These are phyloP conservation scores for Enteromius unitaeniatus DNA, from an alignment of 2,797 vertebrate species.

Conservation along the genomic window DNA sequence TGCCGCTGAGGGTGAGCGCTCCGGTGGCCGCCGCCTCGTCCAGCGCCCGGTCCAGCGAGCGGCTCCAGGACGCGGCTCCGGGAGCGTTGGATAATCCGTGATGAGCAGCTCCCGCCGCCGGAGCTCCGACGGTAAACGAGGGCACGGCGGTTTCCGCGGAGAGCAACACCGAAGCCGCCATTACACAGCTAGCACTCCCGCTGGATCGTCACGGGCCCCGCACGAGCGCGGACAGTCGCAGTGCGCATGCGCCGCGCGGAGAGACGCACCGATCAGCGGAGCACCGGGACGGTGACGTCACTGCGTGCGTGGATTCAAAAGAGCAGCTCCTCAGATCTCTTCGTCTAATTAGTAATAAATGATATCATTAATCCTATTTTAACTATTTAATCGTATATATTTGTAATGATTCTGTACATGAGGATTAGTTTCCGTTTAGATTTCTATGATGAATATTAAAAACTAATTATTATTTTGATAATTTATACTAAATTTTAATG, in stretches of 20 bases:
- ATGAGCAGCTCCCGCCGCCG: conserved; percentile 61
- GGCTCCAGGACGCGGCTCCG: conserved; percentile 87
- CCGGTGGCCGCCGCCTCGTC: conserved; percentile 93
- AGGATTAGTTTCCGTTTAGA: neutral
- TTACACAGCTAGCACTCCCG: conserved; percentile 81
- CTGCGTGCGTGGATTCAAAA: conserved; percentile 3
- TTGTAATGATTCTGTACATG: neutral
- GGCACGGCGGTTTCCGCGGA: conserved; percentile 79
- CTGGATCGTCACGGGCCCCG: conserved; percentile 57
- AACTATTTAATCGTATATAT: no score
- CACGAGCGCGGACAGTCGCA: conserved; percentile 21
- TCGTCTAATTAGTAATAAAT: neutral
- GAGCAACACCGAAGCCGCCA: conserved; percentile 89
- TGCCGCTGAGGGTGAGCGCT: conserved; percentile 91
- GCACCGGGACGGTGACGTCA: neutral
- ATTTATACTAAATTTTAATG: neutral
- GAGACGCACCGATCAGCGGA: neutral
- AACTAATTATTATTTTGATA: neutral
- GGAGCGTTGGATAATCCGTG: conserved; percentile 57
- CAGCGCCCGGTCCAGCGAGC: conserved; percentile 90
- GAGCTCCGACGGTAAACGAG: conserved; percentile 64
- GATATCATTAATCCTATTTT: neutral
- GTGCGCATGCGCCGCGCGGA: conserved; percentile 54
- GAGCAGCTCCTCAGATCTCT: neutral
- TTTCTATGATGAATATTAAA: no score